Evolutionary conservation across 1,140 invertebrate genomes (phyloP).

Genomic region (Onthophagus taurus): DNA sequence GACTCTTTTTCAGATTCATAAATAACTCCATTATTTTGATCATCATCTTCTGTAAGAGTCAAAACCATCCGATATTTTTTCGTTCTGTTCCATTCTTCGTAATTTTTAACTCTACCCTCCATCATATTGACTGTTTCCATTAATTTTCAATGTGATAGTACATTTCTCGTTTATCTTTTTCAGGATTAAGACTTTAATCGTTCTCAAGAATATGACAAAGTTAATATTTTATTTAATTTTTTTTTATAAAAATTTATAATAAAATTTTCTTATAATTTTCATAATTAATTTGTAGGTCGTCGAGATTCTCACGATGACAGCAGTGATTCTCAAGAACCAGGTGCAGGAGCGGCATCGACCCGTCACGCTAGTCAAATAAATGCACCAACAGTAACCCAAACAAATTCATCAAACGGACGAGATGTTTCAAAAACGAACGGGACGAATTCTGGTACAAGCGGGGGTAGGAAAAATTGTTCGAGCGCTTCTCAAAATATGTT

Average conservation of each 20-base stretch:
- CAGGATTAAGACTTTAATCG: too few relatives aligned
- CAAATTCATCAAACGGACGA: conserved; percentile 24
- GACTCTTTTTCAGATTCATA: too few relatives aligned
- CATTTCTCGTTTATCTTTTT: too few relatives aligned
- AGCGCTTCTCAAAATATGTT: conserved; percentile 31
- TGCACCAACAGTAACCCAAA: conserved; percentile 14
- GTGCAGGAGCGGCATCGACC: conserved; percentile 35
- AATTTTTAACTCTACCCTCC: too few relatives aligned
- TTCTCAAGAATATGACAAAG: too few relatives aligned
- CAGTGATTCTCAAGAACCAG: conserved; percentile 54
- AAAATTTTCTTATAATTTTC: background rate
- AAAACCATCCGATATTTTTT: too few relatives aligned
- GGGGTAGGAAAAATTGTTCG: conserved; percentile 35
- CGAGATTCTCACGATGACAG: conserved; percentile 71
- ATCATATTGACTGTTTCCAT: too few relatives aligned
- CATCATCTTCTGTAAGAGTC: too few relatives aligned
- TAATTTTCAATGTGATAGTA: conserved; percentile 1
- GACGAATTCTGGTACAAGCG: conserved; percentile 31
- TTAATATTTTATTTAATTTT: too few relatives aligned
- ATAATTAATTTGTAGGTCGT: conserved; percentile 17
- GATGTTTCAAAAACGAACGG: conserved; percentile 19
- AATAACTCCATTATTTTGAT: too few relatives aligned
- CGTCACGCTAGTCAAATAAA: conserved; percentile 25
- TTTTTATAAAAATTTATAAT: too few relatives aligned
- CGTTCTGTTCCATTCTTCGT: too few relatives aligned